Evolutionary conservation across 64 coral and sea anemone species (phyloP).

Genomic region (Cladopsammia gracilis): DNA sequence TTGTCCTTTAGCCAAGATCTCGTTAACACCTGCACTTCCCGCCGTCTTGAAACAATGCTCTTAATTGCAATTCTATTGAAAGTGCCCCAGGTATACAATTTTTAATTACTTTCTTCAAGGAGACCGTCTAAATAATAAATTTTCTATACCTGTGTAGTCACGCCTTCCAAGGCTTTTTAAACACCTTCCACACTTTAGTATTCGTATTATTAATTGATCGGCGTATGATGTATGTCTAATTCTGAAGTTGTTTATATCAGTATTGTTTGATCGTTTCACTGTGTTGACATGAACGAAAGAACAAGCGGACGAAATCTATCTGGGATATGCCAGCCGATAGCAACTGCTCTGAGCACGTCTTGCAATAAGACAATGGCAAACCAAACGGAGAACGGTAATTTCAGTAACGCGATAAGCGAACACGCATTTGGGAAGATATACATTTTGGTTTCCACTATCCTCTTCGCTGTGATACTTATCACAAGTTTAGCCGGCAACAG

Average conservation of each 20-base stretch:
- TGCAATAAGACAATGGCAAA: background rate
- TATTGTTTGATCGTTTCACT: background rate
- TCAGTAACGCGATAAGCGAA: background rate
- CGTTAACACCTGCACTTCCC: constrained; percentile 3
- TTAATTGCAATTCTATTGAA: constrained; percentile 5
- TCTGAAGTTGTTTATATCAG: background rate
- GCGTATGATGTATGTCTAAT: no score
- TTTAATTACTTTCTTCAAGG: background rate
- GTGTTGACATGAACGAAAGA: background rate
- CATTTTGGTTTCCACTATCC: background rate
- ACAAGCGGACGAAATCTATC: background rate
- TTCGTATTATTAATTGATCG: background rate
- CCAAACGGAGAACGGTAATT: background rate
- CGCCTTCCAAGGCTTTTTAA: background rate
- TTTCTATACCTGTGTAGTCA: background rate
- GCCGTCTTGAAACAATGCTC: background rate
- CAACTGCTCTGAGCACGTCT: background rate
- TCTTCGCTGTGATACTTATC: constrained; percentile 45
- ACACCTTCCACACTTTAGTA: background rate
- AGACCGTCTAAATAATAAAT: background rate
- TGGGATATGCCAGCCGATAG: background rate
- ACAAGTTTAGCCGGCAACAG: constrained; percentile 45
- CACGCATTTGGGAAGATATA: background rate
- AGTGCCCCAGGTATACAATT: background rate
- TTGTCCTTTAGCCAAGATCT: background rate